A percentile compares a stretch with the other conserved stretches of the same genome.
Conservation (phyloP, 1,140 invertebrate genomes). For the Micrasema longulum region DNA sequence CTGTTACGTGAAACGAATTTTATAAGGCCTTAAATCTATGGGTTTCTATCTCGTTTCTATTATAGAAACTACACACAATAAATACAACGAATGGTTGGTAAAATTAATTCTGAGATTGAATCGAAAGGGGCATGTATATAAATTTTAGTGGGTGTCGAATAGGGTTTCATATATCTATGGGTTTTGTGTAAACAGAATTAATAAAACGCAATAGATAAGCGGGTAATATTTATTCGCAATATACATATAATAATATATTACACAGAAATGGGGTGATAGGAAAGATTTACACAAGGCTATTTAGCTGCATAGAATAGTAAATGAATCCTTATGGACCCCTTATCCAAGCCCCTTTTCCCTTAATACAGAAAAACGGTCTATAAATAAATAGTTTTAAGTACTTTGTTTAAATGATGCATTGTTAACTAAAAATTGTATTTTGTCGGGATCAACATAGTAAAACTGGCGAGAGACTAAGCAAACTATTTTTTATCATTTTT, state of each 20-base stretch:
- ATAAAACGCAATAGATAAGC: slow-evolving; percentile 24
- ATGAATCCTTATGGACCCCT: neutral
- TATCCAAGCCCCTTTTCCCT: too few relatives aligned
- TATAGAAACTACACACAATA: neutral
- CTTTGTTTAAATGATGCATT: too few relatives aligned
- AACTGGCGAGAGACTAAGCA: too few relatives aligned
- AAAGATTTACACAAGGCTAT: slow-evolving; percentile 17
- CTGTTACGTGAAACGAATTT: slow-evolving; percentile 47
- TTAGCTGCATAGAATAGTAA: slow-evolving; percentile 17
- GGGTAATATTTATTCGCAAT: slow-evolving; percentile 12
- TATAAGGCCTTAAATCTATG: slow-evolving; percentile 19
- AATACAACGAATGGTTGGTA: too few relatives aligned
- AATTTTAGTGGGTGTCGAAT: slow-evolving; percentile 27
- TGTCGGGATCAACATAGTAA: too few relatives aligned
- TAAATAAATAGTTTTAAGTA: too few relatives aligned
- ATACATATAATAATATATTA: too few relatives aligned
- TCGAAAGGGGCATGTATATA: slow-evolving; percentile 8
- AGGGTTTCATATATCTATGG: slow-evolving; percentile 15
- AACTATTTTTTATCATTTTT: too few relatives aligned
- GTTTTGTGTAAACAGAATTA: slow-evolving; percentile 35
- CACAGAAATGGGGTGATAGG: neutral
- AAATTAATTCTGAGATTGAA: slow-evolving; percentile 29
- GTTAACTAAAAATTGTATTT: too few relatives aligned
- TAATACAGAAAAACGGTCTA: too few relatives aligned
- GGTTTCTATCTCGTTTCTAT: too few relatives aligned